These are phyloP conservation scores for Sinelater perroti DNA, from an alignment of 2,888 invertebrate species.

Conservation along the genomic window DNA sequence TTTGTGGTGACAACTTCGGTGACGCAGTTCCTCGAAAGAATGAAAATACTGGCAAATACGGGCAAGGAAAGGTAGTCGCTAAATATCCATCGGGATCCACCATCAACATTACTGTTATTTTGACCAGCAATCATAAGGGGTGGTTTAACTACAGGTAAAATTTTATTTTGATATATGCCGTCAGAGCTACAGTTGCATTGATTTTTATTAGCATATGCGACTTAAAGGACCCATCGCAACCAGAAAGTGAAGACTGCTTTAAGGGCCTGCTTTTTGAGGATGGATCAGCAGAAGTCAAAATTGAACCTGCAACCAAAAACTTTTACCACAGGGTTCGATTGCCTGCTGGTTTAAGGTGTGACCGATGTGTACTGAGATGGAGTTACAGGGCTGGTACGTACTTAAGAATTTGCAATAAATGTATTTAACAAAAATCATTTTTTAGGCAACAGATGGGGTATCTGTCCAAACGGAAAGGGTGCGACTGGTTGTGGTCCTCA, in stretches of 20 bases:
- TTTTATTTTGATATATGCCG: background rate
- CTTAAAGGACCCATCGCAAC: constrained; percentile 39
- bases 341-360: constrained; percentile 52
- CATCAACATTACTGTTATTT: constrained; percentile 49
- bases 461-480: constrained; percentile 52
- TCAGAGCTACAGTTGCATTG: no score
- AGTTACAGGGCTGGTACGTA: constrained; percentile 52
- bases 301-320: constrained; percentile 39
- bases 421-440: constrained; percentile 6
- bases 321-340: constrained; percentile 46
- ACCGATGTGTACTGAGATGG: constrained; percentile 57
- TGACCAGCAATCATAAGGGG: constrained; percentile 60
- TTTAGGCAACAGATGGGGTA: constrained; percentile 57
- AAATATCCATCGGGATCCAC: constrained; percentile 53
- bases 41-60: constrained; percentile 60
- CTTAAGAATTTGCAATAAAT: background rate
- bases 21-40: constrained; percentile 56
- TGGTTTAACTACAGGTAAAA: constrained; percentile 49
- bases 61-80: constrained; percentile 57
- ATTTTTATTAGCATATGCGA: constrained; percentile 50
- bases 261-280: constrained; percentile 42
- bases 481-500: constrained; percentile 57
- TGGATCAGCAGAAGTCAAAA: constrained; percentile 42
- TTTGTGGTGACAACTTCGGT: constrained; percentile 54
- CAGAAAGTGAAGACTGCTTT: constrained; percentile 51